Percentiles rank a stretch among this genome's conserved stretches.
phyloP scores from a whole-genome alignment of 2,888 invertebrate species.

The Mythimna ferrago region DNA sequence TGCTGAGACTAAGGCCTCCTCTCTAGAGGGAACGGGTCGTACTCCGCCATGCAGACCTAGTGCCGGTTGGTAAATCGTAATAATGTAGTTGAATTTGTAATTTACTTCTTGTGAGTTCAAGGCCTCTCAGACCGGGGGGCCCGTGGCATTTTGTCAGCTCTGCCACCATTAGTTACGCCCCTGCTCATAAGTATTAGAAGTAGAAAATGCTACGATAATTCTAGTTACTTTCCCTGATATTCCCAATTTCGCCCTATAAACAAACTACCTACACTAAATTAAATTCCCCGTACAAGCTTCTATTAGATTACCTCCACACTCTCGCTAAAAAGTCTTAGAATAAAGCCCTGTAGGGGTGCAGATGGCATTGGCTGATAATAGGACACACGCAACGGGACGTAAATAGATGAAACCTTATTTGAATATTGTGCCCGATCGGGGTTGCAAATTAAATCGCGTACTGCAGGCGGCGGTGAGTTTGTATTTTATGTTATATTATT shows the following conservation, averaged over 20 bases:
- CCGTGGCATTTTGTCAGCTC: too few species aligned
- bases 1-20: too few species aligned
- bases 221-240: neutral
- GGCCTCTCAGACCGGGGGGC: too few species aligned
- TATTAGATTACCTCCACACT: conserved; percentile 45
- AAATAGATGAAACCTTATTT: conserved; percentile 90
- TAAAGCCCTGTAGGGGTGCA: conserved; percentile 74
- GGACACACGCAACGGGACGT: conserved; percentile 86
- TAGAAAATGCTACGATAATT: too few species aligned
- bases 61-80: too few species aligned
- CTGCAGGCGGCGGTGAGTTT: conserved; percentile 74
- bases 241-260: neutral
- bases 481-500: conserved; percentile 64
- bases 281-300: conserved; percentile 10
- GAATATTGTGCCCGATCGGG: conserved; percentile 88
- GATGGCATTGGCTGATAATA: conserved; percentile 87
- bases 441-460: conserved; percentile 87
- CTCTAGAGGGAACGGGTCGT: too few species aligned
- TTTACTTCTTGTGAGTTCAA: too few species aligned
- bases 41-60: too few species aligned
- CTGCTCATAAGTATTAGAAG: too few species aligned
- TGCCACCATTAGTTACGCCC: too few species aligned
- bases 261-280: neutral
- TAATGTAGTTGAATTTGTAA: too few species aligned
- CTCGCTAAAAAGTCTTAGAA: conserved; percentile 61